These are phyloP conservation scores for Diadophis punctatus DNA, from an alignment of 2,113 vertebrate genomes.

Conservation along the genomic window DNA sequence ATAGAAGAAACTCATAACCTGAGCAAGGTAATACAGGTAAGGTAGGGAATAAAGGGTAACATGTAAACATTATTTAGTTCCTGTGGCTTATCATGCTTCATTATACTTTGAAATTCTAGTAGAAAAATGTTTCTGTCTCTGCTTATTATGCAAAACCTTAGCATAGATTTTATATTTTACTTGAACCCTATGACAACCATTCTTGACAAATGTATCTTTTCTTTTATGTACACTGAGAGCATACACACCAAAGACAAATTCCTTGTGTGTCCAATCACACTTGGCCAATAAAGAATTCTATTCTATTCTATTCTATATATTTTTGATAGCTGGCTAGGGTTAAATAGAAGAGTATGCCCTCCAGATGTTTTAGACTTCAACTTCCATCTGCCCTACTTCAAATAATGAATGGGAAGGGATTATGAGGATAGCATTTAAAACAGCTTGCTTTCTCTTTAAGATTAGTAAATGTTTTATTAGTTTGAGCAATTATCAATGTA, in stretches of 20 bases:
- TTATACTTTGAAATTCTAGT: slow-evolving; percentile 42
- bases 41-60: slow-evolving; percentile 48
- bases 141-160: slow-evolving; percentile 38
- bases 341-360: background rate
- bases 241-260: no score
- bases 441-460: background rate
- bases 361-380: background rate
- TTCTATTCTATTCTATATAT: no score
- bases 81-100: slow-evolving; percentile 45
- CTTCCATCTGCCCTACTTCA: background rate
- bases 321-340: slow-evolving; percentile 59
- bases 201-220: no score
- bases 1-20: slow-evolving; percentile 55
- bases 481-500: slow-evolving; percentile 66
- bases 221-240: no score
- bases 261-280: no score
- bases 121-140: slow-evolving; percentile 40
- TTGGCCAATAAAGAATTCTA: no score
- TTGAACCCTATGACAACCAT: no score
- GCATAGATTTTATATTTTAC: slow-evolving; percentile 32
- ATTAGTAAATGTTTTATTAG: slow-evolving; percentile 61
- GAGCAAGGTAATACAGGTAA: slow-evolving; percentile 51
- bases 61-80: slow-evolving; percentile 57
- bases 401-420: background rate
- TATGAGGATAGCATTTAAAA: background rate